Conservation (phyloP, 2,113 vertebrate species). For the Silurus meridionalis region DNA sequence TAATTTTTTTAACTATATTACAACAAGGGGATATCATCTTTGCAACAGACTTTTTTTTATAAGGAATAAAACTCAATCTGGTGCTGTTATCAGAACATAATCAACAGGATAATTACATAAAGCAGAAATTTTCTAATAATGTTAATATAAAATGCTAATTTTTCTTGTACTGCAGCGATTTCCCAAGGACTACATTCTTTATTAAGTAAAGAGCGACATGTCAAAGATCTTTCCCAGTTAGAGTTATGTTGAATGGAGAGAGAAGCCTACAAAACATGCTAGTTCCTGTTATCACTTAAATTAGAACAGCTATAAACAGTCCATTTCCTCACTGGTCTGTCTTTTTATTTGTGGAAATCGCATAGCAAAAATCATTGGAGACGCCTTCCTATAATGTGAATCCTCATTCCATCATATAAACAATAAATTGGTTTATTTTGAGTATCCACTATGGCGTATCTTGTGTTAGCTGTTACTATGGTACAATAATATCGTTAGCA, state of each 20-base stretch:
- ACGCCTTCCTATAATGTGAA: background rate
- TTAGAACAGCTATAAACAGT: background rate
- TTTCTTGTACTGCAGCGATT: no score
- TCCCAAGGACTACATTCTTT: no score
- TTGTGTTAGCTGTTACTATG: background rate
- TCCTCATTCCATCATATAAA: background rate
- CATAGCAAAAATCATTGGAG: background rate
- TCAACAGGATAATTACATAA: background rate
- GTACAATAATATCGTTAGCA: background rate
- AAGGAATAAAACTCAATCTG: no score
- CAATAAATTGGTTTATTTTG: background rate
- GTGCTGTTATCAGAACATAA: background rate
- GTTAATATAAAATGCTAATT: no score
- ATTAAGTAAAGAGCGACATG: no score
- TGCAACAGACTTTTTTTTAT: no score
- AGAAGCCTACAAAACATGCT: background rate
- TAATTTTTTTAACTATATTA: no score
- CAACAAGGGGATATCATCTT: no score
- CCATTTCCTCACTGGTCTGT: background rate
- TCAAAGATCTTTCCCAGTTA: no score
- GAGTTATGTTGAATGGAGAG: no score
- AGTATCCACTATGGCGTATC: background rate
- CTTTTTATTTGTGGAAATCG: background rate
- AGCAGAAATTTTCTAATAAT: no score
- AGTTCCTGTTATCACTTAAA: background rate